Evolutionary conservation across 1,140 invertebrate species (phyloP), one percentile per base, ranked within the genome.

Genomic region (Drosophila mayri): DNA sequence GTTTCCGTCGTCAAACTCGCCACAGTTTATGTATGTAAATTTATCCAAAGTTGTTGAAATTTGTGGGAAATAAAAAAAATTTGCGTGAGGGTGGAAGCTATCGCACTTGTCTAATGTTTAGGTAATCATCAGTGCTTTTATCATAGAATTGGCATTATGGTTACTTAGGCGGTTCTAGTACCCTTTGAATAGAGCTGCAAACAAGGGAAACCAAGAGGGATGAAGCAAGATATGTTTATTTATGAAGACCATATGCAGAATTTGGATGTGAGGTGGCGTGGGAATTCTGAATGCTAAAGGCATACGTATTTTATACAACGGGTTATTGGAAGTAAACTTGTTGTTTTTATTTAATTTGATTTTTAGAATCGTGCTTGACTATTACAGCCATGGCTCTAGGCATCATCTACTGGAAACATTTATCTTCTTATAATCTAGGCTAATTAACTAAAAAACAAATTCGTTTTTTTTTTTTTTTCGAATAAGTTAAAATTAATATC

Each of bases 41-140:
- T 91, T 90, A 87, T 91, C 75, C 73, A 76, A 91, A 91, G 91
- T 91, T 91, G 87, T 78, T 78, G 82, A 91, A 79, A 91, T 91
- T 87, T 91, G 87, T 79, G 87, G 87, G 73, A 84, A 76, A 91
- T 91, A 86, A 90, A 85, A 85, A 72, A 59, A 72, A 76, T 71
- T 66, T 73, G 70, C 47, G 54, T 49, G 40, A 58, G 40, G 44
- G 62, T 47, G 76, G 38, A 62, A 65, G 76, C 47, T 44, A 46
- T 71, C 37, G 76, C 76, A 84, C 76, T 88, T 87, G 76, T 75
- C 80, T 84, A 87, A 88, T 87, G 80, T 84, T 58, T 70, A 75
- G 60, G 77, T 78, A 84, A 84, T 87, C 84, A 78, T 71, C 84
- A 75, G 35, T 54, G 62, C 79, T 80, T 71, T 87, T 77, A 88